Percentiles rank a stretch among this genome's conserved stretches.
phyloP scores from a whole-genome alignment of 2,888 invertebrate species.

The Noctua janthina region DNA sequence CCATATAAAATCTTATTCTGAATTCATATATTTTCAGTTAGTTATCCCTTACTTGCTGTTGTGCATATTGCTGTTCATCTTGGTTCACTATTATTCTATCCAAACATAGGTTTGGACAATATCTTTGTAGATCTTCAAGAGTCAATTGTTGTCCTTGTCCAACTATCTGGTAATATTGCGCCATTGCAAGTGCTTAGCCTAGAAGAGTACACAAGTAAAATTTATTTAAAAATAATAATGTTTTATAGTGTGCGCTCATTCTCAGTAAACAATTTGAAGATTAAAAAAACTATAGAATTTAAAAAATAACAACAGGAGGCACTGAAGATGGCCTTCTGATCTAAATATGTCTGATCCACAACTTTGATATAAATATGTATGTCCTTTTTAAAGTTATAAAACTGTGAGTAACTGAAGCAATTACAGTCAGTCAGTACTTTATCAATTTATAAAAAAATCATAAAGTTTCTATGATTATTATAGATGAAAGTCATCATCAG shows the following conservation, averaged over 20 bases:
- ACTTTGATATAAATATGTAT: not conserved
- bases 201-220: conserved; percentile 62
- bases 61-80: conserved; percentile 88
- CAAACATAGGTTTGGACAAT: conserved; percentile 91
- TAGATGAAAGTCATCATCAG: no score
- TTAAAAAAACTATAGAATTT: no score
- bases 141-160: conserved; percentile 89
- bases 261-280: not conserved
- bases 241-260: not conserved
- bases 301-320: not conserved
- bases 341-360: no score
- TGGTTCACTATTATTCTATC: conserved; percentile 88
- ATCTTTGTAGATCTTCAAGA: conserved; percentile 91
- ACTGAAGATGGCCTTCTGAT: not conserved
- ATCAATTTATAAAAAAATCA: not conserved
- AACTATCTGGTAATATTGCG: conserved; percentile 93
- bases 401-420: not conserved
- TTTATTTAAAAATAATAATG: not conserved
- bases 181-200: conserved; percentile 91
- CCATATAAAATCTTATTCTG: not conserved
- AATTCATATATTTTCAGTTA: not conserved
- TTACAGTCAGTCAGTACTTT: not conserved
- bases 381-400: not conserved
- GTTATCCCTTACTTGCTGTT: conserved; percentile 82
- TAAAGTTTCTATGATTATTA: no score